Evolutionary conservation across 2,888 invertebrate genomes (phyloP), one percentile per base, ranked within the genome.

Genomic region (Odontocerum albicorne): DNA sequence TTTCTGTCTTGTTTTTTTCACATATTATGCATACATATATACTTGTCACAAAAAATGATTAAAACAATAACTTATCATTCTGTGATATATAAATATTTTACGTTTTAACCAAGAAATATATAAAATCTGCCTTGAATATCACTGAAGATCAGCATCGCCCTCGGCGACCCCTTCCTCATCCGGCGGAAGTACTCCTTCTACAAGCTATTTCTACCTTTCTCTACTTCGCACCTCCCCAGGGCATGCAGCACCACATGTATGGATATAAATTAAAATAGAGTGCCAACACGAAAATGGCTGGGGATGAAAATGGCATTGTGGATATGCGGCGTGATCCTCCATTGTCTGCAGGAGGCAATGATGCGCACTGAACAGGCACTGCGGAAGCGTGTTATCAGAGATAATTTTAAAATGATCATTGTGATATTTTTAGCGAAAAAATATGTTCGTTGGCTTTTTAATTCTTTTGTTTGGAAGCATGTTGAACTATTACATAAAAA

Each of bases 181-280:
- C 27, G 8, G 43, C 33, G 4, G 10, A 27, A 4, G 4, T 10
- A 7, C 27, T 10, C 27, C 27, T 7, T 10, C 27, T 7, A 10
- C 27, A 27, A 45, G 38, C 47, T 47, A 38, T 47, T 47, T 38
- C 47, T 21, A 21, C 22, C 47, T 15, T n/a, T 20, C 33, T 6
- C 19, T 45, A 7, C 20, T 6, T n/a, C 13, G 31, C 4, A 6
- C 46, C 36, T 32, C 1, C 21, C n/a, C 33, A 17, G 31, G 20
- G 45, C 17, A 17, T 21, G 13, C 49, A 12, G 38, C 8, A 13
- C 50, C 32, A 38, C 40, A 35, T 38, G 54, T 47, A 43, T 55
- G 45, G 51, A 52, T 55, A 49, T 55, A 55, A 59, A 59, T 59
- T 55, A 59, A 59, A 59, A 59, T 45, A 55, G 55, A 44, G 51